Conservation (phyloP, 64 coral and sea anemone genomes). For the Pocillopora damicornis region DNA sequence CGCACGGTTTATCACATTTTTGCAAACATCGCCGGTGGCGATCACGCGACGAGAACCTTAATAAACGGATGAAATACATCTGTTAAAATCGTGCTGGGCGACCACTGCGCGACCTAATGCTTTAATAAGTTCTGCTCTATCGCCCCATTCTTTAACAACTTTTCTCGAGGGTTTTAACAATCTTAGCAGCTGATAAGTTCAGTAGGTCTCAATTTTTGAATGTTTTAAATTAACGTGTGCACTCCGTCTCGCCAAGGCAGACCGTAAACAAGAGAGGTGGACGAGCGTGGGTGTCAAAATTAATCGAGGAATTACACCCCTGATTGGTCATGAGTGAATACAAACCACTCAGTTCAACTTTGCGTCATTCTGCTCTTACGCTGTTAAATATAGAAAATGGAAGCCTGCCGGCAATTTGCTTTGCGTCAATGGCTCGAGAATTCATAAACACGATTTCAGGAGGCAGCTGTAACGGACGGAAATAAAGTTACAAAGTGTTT, state of each 20-base stretch:
- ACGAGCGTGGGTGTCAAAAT: not conserved
- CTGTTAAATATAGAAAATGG: not conserved
- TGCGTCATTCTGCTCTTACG: not conserved
- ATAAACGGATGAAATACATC: not conserved
- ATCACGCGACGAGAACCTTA: not conserved
- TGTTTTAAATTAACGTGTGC: not conserved
- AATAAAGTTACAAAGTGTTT: not conserved
- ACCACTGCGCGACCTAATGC: not conserved
- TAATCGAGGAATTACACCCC: conserved; percentile 3
- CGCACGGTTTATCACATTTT: not conserved
- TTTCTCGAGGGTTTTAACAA: not conserved
- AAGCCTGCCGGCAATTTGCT: not conserved
- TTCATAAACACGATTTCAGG: not conserved
- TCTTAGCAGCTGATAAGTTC: not conserved
- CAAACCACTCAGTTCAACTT: not conserved
- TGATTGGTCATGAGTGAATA: not conserved
- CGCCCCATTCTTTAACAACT: not conserved
- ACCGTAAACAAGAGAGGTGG: too few relatives aligned
- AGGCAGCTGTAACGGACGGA: not conserved
- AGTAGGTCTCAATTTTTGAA: not conserved
- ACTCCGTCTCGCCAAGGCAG: not conserved
- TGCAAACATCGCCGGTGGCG: not conserved
- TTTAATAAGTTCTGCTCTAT: not conserved
- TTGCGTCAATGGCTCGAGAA: not conserved
- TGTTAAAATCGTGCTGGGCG: not conserved